Evolutionary conservation across 2,888 invertebrate species (phyloP), one percentile per base, ranked within the genome.

Genomic region (Hyposoter didymator): DNA sequence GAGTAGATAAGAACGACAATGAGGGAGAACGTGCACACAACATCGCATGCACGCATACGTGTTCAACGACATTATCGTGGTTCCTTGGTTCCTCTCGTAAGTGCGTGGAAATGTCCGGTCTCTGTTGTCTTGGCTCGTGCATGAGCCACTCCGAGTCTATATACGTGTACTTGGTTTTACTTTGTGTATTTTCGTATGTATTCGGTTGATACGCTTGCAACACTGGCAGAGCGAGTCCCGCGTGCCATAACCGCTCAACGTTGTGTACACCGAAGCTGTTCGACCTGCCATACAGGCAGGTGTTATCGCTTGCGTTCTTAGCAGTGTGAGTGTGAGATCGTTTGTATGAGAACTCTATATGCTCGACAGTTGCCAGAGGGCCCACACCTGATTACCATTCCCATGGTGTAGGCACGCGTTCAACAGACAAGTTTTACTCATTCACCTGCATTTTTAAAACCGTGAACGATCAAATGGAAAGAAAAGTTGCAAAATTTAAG

Each of bases 351-450:
- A 28, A 17, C 62, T 28, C 32, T 35, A 47, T 52, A 28, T 64
- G 45, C 72, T 76, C 82, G 82, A 76, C 80, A 74, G 80, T 85
- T 83, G 83, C 85, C 83, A 81, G 78, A 76, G 80, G 85, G 83
- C 76, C 43, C 43, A 74, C 79, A 85, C 85, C 83, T 80, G 83
- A 85, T 85, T 85, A 85, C 76, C 85, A 80, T 85, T 83, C 62
- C 64, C 64, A 69, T 73, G 67, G 67, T 6, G 35, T 70, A 78
- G 64, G 73, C 85, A 83, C 76, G 72, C 80, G 80, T 83, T 85
- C 81, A 64, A 80, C 76, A 67, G 73, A 59, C 14, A 66, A 43
- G 69, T 85, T 85, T 74, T 74, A 74, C 67, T 78, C 80, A 69
- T 49, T 81, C 83, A 83, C 83, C 83, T 85, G 85, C 80, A 59